phyloP scores from a whole-genome alignment of 2,797 vertebrate genomes.

The Sarcophilus harrisii region DNA sequence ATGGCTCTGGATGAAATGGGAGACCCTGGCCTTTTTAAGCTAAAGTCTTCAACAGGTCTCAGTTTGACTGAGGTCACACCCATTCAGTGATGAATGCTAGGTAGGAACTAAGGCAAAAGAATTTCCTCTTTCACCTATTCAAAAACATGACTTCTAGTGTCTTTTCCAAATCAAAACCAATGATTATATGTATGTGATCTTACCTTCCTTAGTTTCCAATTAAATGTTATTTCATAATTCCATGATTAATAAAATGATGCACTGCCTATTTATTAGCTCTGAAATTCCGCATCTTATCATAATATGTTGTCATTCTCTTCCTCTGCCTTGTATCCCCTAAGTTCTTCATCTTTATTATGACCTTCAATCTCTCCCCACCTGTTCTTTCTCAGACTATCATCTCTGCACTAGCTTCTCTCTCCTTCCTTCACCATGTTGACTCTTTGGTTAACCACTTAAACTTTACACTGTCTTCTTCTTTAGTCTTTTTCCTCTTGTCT shows the following conservation, averaged over 20 bases:
- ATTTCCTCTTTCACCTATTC: no score
- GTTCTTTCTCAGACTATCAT: not conserved
- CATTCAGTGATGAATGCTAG: no score
- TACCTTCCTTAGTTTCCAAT: not conserved
- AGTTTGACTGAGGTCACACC: no score
- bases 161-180: not conserved
- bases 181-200: not conserved
- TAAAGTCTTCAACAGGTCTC: no score
- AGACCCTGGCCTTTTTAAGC: no score
- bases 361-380: not conserved
- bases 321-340: not conserved
- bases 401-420: not conserved
- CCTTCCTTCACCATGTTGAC: not conserved
- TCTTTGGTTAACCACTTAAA: not conserved
- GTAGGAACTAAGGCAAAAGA: no score
- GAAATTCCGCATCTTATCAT: not conserved
- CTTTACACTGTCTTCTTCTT: not conserved
- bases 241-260: not conserved
- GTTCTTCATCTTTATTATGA: not conserved
- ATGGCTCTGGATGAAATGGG: no score
- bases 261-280: not conserved
- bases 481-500: not conserved
- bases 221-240: not conserved
- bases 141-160: not conserved
- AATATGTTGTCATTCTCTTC: not conserved